Percentiles rank a stretch among this genome's conserved stretches.
Evolutionary conservation across 2,888 invertebrate genomes (phyloP).

Genomic region (Leistus spinibarbis): DNA sequence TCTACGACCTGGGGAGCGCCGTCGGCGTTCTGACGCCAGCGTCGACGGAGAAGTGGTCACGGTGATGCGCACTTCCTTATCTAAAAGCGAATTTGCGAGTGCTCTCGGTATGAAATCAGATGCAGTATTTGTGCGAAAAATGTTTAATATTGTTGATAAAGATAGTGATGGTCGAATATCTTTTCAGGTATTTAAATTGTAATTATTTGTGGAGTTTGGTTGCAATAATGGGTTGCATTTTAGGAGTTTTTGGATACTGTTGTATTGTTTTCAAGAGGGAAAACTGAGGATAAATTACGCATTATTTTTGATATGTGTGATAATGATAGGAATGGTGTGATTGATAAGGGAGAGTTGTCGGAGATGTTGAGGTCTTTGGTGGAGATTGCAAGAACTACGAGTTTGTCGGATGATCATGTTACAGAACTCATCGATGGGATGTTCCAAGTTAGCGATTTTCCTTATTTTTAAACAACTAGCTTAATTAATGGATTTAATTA

Average conservation of each 20-base stretch:
- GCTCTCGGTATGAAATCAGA: slow-evolving; percentile 95
- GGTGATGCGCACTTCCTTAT: slow-evolving; percentile 90
- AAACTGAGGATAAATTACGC: slow-evolving; percentile 89
- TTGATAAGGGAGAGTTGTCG: slow-evolving; percentile 90
- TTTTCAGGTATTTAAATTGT: slow-evolving; percentile 72
- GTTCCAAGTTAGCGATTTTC: slow-evolving; percentile 70
- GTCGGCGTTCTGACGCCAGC: slow-evolving; percentile 73
- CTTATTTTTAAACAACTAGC: not conserved
- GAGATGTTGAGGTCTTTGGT: slow-evolving; percentile 93
- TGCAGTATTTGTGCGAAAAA: slow-evolving; percentile 93
- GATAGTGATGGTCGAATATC: slow-evolving; percentile 92
- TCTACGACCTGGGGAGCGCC: slow-evolving; percentile 82
- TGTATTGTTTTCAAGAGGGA: slow-evolving; percentile 87
- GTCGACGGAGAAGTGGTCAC: slow-evolving; percentile 85
- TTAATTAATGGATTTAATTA: not conserved
- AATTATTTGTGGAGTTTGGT: slow-evolving; percentile 10
- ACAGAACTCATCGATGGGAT: slow-evolving; percentile 93
- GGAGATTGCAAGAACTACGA: slow-evolving; percentile 91
- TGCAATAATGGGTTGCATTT: slow-evolving; percentile 43
- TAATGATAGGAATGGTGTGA: slow-evolving; percentile 91
- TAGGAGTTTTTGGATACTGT: slow-evolving; percentile 94
- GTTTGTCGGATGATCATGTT: slow-evolving; percentile 86
- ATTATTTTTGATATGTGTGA: slow-evolving; percentile 99
- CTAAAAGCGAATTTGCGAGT: slow-evolving; percentile 91
- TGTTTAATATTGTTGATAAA: slow-evolving; percentile 97